A percentile compares a stretch with the other conserved stretches of the same genome.
These are phyloP conservation scores for Drosophila parabipectinata DNA, from an alignment of 1,140 invertebrate species.

Conservation along the genomic window DNA sequence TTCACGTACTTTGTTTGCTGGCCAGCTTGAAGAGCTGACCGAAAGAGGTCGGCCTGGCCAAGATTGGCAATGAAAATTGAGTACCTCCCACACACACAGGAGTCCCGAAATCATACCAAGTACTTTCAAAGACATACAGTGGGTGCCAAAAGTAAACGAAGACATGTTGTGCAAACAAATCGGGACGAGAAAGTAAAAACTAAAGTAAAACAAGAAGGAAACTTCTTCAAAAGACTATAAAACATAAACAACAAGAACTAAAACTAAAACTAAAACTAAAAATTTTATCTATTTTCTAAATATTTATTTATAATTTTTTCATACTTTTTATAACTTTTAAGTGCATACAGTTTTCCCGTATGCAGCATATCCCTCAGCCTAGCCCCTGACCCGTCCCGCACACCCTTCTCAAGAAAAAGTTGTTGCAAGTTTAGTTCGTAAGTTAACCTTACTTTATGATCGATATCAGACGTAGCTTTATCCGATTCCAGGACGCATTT, in stretches of 20 bases:
- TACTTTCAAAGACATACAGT: conserved; percentile 40
- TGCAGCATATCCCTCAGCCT: conserved; percentile 13
- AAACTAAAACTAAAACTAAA: conserved; percentile 42
- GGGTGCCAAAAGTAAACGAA: conserved; percentile 68
- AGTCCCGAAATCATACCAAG: conserved; percentile 9
- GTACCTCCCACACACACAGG: conserved; percentile 50
- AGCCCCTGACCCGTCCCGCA: background rate
- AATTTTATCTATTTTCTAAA: conserved; percentile 75
- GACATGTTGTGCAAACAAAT: conserved; percentile 34
- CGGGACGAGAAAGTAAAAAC: conserved; percentile 44
- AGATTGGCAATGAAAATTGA: conserved; percentile 49
- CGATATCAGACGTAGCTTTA: conserved; percentile 77
- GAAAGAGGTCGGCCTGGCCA: conserved; percentile 11
- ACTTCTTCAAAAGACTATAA: conserved; percentile 78
- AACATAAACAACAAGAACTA: conserved; percentile 38
- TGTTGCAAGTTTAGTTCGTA: conserved; percentile 73
- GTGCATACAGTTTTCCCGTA: conserved; percentile 53
- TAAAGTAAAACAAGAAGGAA: conserved; percentile 55
- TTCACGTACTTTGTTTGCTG: conserved; percentile 45
- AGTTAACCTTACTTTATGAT: conserved; percentile 58
- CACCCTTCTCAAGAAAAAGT: conserved; percentile 37
- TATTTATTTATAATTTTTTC: conserved; percentile 79
- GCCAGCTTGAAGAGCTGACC: conserved; percentile 29
- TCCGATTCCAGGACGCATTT: conserved; percentile 37
- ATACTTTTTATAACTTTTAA: conserved; percentile 64